These are phyloP conservation scores for Macrosoma leucophasiata DNA, from an alignment of 2,888 invertebrate species.

Conservation along the genomic window DNA sequence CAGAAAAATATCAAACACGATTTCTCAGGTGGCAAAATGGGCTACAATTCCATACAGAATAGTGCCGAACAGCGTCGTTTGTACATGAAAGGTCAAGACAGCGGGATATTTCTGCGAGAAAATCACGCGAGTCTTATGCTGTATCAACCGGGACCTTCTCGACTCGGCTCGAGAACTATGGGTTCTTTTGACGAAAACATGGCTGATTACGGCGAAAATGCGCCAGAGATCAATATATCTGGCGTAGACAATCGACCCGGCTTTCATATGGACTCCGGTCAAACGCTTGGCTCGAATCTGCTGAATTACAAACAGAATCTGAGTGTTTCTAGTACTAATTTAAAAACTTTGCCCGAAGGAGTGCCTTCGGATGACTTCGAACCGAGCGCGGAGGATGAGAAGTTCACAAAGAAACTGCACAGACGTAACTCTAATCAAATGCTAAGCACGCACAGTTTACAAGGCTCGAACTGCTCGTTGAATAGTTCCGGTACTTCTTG, in stretches of 20 bases:
- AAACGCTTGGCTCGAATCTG: conserved; percentile 71
- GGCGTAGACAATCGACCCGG: conserved; percentile 41
- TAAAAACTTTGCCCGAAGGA: conserved; percentile 83
- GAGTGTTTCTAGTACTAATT: conserved; percentile 81
- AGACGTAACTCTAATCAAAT: conserved; percentile 78
- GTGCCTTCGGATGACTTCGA: conserved; percentile 81
- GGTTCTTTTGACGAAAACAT: conserved; percentile 70
- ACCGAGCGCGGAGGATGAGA: conserved; percentile 59
- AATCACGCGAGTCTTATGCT: conserved; percentile 68
- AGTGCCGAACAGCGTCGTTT: conserved; percentile 56
- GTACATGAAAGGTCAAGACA: conserved; percentile 66
- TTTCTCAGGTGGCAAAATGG: conserved; percentile 47
- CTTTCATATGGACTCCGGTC: conserved; percentile 43
- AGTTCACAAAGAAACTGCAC: conserved; percentile 66
- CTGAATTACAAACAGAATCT: conserved; percentile 77
- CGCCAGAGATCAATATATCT: conserved; percentile 56
- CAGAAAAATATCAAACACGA: conserved; percentile 60
- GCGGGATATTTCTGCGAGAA: conserved; percentile 65
- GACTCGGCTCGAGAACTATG: conserved; percentile 60
- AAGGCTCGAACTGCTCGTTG: conserved; percentile 72
- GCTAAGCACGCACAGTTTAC: conserved; percentile 69
- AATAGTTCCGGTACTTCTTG: conserved; percentile 62
- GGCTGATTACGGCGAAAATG: conserved; percentile 47
- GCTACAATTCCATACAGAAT: conserved; percentile 46
- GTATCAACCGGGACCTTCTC: conserved; percentile 62